Conservation (phyloP, 2,888 invertebrate species). For the Eupithecia subfuscata region DNA sequence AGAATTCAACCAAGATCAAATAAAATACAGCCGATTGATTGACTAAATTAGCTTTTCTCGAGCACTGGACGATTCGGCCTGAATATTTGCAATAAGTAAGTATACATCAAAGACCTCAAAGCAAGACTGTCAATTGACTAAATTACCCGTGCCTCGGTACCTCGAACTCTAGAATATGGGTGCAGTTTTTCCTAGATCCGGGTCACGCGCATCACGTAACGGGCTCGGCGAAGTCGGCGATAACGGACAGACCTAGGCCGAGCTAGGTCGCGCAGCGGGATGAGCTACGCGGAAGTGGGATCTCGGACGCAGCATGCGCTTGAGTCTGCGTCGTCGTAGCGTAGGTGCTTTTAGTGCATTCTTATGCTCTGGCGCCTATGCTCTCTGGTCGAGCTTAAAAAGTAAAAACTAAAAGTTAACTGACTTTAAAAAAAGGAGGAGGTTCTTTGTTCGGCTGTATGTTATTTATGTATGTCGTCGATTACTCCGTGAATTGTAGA, state of each 20-base stretch:
- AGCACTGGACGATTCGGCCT: not conserved
- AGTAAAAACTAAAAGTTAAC: no score
- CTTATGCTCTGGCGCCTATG: slow-evolving; percentile 26
- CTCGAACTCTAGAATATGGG: slow-evolving; percentile 37
- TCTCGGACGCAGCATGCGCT: slow-evolving; percentile 59
- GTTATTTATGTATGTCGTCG: no score
- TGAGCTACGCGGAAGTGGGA: slow-evolving; percentile 81
- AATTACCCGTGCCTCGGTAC: slow-evolving; percentile 17
- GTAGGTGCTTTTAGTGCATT: not conserved
- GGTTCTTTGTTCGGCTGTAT: no score
- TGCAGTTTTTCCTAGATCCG: slow-evolving; percentile 69
- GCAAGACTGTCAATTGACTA: slow-evolving; percentile 20
- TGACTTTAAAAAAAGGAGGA: no score
- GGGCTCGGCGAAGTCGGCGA: slow-evolving; percentile 70
- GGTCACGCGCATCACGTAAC: slow-evolving; percentile 81
- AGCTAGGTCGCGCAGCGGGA: slow-evolving; percentile 81
- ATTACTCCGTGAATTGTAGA: no score
- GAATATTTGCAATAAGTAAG: slow-evolving; percentile 14
- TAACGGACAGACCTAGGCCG: slow-evolving; percentile 77
- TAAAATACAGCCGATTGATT: not conserved
- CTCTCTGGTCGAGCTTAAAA: not conserved
- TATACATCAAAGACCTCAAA: not conserved
- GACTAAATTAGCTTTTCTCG: not conserved
- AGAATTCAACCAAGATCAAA: not conserved
- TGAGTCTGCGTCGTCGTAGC: not conserved